A percentile compares a stretch with the other conserved stretches of the same genome.
These are phyloP conservation scores for Boloria euphrosyne DNA, from an alignment of 2,888 invertebrate species.

Conservation along the genomic window DNA sequence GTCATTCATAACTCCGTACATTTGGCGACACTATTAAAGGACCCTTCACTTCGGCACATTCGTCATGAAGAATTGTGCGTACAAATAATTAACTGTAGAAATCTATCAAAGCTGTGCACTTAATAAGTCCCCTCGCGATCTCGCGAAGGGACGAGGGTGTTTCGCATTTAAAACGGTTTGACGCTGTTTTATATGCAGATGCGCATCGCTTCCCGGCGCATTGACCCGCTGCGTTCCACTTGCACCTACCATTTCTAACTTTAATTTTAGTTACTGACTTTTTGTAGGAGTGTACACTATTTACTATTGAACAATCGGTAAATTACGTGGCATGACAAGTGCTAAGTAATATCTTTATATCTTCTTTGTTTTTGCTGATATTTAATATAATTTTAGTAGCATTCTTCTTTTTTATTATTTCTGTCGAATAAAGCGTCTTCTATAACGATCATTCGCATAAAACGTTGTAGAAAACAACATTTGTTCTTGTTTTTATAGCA, in stretches of 20 bases:
- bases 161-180: slow-evolving; percentile 28
- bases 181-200: slow-evolving; percentile 32
- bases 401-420: no score
- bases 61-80: slow-evolving; percentile 13
- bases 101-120: slow-evolving; percentile 15
- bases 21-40: slow-evolving; percentile 9
- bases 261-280: background rate
- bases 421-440: no score
- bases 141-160: slow-evolving; percentile 17
- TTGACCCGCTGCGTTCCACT: slow-evolving; percentile 24
- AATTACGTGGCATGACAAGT: background rate
- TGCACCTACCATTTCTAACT: background rate
- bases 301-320: no score
- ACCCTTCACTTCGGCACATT: slow-evolving; percentile 10
- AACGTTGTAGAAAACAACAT: no score
- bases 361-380: no score
- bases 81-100: slow-evolving; percentile 10
- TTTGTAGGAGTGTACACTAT: no score
- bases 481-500: no score
- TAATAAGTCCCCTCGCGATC: slow-evolving; percentile 18
- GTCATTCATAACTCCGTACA: background rate
- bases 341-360: background rate
- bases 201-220: slow-evolving; percentile 24
- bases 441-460: no score
- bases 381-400: no score